Evolutionary conservation across 2,113 vertebrate genomes (phyloP).

Genomic region (Vulpes ferrilata): DNA sequence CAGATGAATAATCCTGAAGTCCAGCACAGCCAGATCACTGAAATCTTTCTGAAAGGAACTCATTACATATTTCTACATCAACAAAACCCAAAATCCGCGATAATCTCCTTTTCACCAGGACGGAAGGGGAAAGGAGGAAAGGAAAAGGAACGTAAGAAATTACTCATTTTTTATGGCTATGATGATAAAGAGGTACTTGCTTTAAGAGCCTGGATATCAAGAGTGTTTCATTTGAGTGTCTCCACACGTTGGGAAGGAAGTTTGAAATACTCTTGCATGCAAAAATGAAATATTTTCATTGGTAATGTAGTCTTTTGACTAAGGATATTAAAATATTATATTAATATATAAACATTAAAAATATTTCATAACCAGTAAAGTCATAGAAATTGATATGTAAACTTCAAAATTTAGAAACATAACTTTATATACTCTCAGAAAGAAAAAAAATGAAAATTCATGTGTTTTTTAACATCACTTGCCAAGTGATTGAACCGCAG

Average conservation of each 20-base stretch:
- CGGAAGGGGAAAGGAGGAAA: not conserved
- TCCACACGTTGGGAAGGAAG: not conserved
- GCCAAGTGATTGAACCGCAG: not conserved
- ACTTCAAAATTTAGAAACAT: not conserved
- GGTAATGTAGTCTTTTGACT: not conserved
- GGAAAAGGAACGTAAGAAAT: not conserved
- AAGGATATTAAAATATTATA: not conserved
- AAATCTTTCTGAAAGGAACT: not conserved
- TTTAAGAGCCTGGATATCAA: not conserved
- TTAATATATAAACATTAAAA: not conserved
- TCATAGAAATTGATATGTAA: not conserved
- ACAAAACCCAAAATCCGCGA: not conserved
- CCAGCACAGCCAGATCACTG: not conserved
- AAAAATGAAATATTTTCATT: constrained; percentile 29
- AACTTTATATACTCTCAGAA: not conserved
- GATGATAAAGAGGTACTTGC: not conserved
- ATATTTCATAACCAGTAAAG: not conserved
- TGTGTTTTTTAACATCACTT: not conserved
- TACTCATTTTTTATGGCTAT: not conserved
- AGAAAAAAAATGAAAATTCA: not conserved
- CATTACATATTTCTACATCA: not conserved
- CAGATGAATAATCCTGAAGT: not conserved
- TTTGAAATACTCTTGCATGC: not conserved
- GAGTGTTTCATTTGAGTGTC: not conserved
- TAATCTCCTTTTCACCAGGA: not conserved